A percentile compares a stretch with the other conserved stretches of the same genome.
Evolutionary conservation across 2,113 vertebrate genomes (phyloP).

Genomic region (Oryzias javanicus): DNA sequence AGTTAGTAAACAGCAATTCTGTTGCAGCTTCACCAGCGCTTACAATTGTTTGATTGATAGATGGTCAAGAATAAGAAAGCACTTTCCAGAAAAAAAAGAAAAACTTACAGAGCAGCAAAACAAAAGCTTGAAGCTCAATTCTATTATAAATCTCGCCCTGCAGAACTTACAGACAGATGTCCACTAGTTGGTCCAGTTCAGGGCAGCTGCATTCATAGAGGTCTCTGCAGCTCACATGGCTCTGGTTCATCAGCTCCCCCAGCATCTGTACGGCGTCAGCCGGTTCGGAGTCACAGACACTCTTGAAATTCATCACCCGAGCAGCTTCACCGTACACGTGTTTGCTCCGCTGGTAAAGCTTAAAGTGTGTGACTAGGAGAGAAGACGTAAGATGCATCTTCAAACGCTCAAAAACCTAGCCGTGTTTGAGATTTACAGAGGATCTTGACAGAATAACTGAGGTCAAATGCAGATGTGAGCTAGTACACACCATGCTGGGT

Average conservation of each 20-base stretch:
- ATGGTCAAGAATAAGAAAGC: not conserved
- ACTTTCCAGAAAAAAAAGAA: not conserved
- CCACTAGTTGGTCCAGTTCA: slow-evolving; percentile 91
- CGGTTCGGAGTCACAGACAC: slow-evolving; percentile 82
- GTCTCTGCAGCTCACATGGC: slow-evolving; percentile 91
- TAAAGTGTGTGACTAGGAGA: slow-evolving; percentile 83
- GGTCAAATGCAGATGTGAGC: not conserved
- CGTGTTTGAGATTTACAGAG: not conserved
- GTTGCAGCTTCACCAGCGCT: no score
- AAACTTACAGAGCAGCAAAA: not conserved
- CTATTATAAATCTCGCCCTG: not conserved
- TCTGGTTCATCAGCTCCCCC: slow-evolving; percentile 93
- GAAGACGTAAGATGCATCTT: not conserved
- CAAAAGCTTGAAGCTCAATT: not conserved
- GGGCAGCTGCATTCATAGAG: slow-evolving; percentile 95
- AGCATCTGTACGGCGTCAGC: slow-evolving; percentile 77
- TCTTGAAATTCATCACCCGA: slow-evolving; percentile 87
- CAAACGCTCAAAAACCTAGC: not conserved
- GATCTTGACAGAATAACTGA: slow-evolving; percentile 1
- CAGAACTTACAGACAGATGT: slow-evolving; percentile 89
- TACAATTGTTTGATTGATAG: no score
- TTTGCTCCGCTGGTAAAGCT: slow-evolving; percentile 88
- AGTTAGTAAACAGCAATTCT: no score
- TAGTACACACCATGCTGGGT: slow-evolving; percentile 86
- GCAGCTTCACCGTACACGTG: slow-evolving; percentile 93